Evolutionary conservation across 2,888 invertebrate genomes (phyloP).

Genomic region (Troides aeacus): DNA sequence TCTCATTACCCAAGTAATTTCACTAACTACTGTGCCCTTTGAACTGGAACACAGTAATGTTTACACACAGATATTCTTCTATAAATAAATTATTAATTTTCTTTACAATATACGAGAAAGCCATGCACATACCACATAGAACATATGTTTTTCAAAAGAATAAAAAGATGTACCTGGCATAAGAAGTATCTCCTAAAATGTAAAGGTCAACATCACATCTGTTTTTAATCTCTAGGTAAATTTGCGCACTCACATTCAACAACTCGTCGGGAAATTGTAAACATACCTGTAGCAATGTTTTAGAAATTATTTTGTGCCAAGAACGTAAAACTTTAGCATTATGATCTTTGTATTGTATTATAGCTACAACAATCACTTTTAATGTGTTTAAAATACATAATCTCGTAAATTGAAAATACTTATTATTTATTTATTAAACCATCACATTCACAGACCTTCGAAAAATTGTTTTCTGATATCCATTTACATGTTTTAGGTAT

Average conservation of each 20-base stretch:
- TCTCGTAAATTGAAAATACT: background rate
- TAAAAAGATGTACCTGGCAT: constrained; percentile 82
- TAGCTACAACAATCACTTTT: background rate
- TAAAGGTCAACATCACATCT: constrained; percentile 81
- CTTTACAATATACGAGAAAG: too few species aligned
- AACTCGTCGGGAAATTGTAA: constrained; percentile 95
- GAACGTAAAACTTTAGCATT: background rate
- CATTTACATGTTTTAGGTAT: constrained; percentile 82
- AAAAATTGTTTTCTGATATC: constrained; percentile 83
- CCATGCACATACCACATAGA: background rate
- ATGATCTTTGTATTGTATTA: background rate
- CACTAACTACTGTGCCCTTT: too few species aligned
- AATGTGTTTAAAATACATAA: background rate
- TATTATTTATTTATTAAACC: background rate
- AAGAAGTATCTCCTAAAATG: constrained; percentile 94
- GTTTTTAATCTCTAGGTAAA: constrained; percentile 80
- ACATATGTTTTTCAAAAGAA: background rate
- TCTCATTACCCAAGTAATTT: too few species aligned
- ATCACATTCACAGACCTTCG: constrained; percentile 75
- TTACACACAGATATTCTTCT: too few species aligned
- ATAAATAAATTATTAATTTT: too few species aligned
- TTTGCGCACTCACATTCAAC: constrained; percentile 83
- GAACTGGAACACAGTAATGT: too few species aligned
- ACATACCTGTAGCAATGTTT: constrained; percentile 83
- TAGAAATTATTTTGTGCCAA: constrained; percentile 5